Evolutionary conservation across 1,140 invertebrate species (phyloP), one percentile per base, ranked within the genome.

Genomic region (Zaprionus vittiger): DNA sequence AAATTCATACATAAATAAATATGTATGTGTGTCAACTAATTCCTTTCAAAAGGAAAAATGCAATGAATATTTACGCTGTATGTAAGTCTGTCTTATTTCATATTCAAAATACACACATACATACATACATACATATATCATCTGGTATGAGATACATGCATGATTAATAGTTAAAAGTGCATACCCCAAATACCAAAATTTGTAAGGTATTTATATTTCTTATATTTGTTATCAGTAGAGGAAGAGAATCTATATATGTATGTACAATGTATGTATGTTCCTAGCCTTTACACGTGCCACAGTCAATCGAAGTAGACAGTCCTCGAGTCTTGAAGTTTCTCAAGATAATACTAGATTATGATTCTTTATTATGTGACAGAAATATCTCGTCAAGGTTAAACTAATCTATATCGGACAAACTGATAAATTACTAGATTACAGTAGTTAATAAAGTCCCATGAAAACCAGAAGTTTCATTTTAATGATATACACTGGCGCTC

Each of bases 221-320:
- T 11, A 34, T 34, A 34, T 34, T 2, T 11, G 31, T 34, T 34
- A 34, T 34, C 31, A 34, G 31, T 11, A 34, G 9, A 34, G 31
- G 9, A 9, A 11, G 31, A 34, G 9, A 34, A 31, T 2, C 28
- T 31, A 7, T 31, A 9, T 34, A 11, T 11, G 2, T 34, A 34
- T 34, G 9, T 34, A 28, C n/a, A n/a, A n/a, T 4, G 31, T 11
- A 34, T 11, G 3, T 34, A 34, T 34, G 9, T 11, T 3, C 9
- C 9, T 34, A 34, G 41, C n/a, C 41, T 17, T 17, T n/a, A 67
- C 72, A 74, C 66, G 72, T 74, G 66, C 52, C 59, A 22, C 5
- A 20, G 65, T 37, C 55, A 68, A 47, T 54, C 20, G 17, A 26
- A 38, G 24, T 26, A 47, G 20, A 68, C 57, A 68, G 47, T 74